A percentile compares a stretch with the other conserved stretches of the same genome.
Evolutionary conservation across 2,888 invertebrate genomes (phyloP).

Genomic region (Heliconius cydno): DNA sequence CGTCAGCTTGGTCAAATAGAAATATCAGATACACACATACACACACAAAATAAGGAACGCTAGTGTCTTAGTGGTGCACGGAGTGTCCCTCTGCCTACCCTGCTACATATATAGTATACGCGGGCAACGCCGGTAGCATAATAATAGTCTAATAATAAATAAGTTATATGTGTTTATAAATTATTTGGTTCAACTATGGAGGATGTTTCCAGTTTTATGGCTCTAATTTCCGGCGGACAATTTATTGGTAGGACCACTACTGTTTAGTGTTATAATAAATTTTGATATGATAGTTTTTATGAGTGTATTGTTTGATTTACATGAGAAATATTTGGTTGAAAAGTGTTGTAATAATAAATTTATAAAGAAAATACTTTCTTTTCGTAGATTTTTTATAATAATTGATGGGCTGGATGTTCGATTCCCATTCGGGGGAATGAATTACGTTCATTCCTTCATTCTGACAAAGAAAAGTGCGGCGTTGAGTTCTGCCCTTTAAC

Average conservation of each 20-base stretch:
- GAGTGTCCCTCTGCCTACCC: too few relatives aligned
- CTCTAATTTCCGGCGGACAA: slow-evolving; percentile 42
- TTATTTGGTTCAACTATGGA: slow-evolving; percentile 33
- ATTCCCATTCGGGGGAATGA: neutral
- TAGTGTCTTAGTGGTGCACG: too few relatives aligned
- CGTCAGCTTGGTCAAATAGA: too few relatives aligned
- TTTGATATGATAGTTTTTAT: slow-evolving; percentile 42
- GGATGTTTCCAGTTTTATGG: slow-evolving; percentile 40
- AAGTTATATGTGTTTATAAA: slow-evolving; percentile 39
- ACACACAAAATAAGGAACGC: too few relatives aligned
- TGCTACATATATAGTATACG: neutral
- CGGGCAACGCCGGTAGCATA: neutral
- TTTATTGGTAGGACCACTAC: slow-evolving; percentile 42
- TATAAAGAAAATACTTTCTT: too few relatives aligned
- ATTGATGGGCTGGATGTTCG: neutral
- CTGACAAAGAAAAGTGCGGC: too few relatives aligned
- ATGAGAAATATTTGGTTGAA: neutral
- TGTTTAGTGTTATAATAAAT: slow-evolving; percentile 43
- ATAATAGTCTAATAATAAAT: slow-evolving; percentile 2
- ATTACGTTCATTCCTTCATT: too few relatives aligned
- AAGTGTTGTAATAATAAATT: neutral
- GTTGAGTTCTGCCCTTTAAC: too few relatives aligned
- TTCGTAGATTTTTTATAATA: too few relatives aligned
- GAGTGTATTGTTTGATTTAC: slow-evolving; percentile 38
- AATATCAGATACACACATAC: too few relatives aligned